Percentiles rank a stretch among this genome's conserved stretches.
Evolutionary conservation across 2,113 vertebrate genomes (phyloP).

Genomic region (Vicugna pacos): DNA sequence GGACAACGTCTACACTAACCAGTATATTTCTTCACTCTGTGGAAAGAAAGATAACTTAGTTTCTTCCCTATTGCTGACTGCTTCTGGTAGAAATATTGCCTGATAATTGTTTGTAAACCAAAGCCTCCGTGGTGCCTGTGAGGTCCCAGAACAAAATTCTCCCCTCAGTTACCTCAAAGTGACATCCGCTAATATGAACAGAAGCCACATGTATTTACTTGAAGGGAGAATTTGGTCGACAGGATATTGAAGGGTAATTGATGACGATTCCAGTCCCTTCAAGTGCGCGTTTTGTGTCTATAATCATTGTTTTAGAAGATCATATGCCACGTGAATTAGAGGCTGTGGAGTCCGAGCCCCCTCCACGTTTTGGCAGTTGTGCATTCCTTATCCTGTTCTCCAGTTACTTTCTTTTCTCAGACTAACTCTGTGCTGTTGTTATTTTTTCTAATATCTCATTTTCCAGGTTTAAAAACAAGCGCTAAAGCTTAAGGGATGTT

Average conservation of each 20-base stretch:
- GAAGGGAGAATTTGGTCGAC: conserved; percentile 36
- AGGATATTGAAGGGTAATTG: conserved; percentile 21
- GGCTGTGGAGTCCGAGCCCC: background rate
- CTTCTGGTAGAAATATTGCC: conserved; percentile 36
- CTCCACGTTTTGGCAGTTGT: background rate
- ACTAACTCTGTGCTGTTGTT: background rate
- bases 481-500: background rate
- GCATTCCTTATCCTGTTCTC: background rate
- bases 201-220: conserved; percentile 62
- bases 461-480: conserved; percentile 38
- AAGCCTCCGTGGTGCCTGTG: background rate
- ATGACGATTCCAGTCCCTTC: conserved; percentile 46
- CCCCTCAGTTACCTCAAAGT: conserved; percentile 39
- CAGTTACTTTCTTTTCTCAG: conserved; percentile 13
- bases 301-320: conserved; percentile 73
- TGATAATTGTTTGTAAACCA: background rate
- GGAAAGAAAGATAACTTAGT: background rate
- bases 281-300: background rate
- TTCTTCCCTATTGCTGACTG: background rate
- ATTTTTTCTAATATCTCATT: background rate
- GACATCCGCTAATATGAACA: conserved; percentile 55
- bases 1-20: background rate
- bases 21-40: background rate
- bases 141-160: conserved; percentile 23
- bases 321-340: conserved; percentile 65